phyloP scores from a whole-genome alignment of 30 jellyfish, hydroid and myxozoan genomes.

The Calvadosia cruxmelitensis region DNA sequence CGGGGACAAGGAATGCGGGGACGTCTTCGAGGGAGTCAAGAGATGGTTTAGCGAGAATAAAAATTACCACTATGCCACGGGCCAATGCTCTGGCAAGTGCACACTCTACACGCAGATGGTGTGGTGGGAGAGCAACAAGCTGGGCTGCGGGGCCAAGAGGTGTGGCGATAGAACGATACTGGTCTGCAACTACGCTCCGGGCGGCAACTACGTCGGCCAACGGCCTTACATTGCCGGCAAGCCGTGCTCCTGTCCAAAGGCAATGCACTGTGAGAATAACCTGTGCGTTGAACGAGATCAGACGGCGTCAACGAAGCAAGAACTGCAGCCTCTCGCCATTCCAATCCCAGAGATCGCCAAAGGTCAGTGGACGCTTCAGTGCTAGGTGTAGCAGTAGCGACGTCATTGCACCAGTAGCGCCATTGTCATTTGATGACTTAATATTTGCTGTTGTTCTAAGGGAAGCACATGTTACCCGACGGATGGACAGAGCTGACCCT shows the following conservation, averaged over 20 bases:
- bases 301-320: constrained; percentile 8
- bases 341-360: not conserved
- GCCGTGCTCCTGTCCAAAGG: constrained; percentile 79
- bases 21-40: constrained; percentile 87
- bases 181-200: constrained; percentile 94
- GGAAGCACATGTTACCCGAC: constrained; percentile 32
- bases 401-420: not conserved
- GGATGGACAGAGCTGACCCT: constrained; percentile 72
- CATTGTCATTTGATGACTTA: no score
- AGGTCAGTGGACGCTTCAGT: not conserved
- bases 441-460: not conserved
- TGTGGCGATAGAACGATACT: constrained; percentile 86
- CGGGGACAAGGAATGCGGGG: constrained; percentile 95
- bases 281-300: constrained; percentile 57
- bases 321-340: not conserved
- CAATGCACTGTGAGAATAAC: constrained; percentile 59
- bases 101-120: constrained; percentile 90
- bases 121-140: constrained; percentile 86
- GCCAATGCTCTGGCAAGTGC: constrained; percentile 88
- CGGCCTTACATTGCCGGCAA: constrained; percentile 75
- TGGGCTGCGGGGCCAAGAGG: constrained; percentile 91
- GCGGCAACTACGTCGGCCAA: constrained; percentile 95
- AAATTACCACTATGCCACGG: constrained; percentile 51
- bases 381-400: not conserved
- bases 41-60: constrained; percentile 86